A percentile compares a stretch with the other conserved stretches of the same genome.
phyloP scores from a whole-genome alignment of 1,140 invertebrate genomes.

The Metopolophium dirhodum region DNA sequence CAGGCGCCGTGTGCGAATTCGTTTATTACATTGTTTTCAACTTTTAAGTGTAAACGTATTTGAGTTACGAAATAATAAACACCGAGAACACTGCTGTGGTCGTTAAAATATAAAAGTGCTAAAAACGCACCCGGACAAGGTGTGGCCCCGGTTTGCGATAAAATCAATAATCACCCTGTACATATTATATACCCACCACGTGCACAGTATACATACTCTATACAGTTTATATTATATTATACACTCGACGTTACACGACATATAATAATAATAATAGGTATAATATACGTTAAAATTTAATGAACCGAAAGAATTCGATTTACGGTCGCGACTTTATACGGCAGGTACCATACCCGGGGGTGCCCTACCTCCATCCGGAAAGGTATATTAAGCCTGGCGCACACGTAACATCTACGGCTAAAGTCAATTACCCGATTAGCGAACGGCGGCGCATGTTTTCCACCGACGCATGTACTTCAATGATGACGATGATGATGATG shows the following conservation, averaged over 20 bases:
- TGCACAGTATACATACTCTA: no score
- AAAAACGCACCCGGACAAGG: not conserved
- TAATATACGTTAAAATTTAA: conserved; percentile 25
- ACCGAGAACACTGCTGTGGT: not conserved
- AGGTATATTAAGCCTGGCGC: not conserved
- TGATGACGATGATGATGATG: not conserved
- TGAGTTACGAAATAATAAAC: not conserved
- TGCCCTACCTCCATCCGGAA: not conserved
- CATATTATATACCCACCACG: not conserved
- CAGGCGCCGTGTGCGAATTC: not conserved
- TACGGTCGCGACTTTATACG: conserved; percentile 14
- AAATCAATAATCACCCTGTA: conserved; percentile 6
- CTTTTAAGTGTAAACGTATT: not conserved
- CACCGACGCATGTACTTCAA: not conserved
- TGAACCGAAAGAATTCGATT: conserved; percentile 42
- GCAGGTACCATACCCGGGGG: not conserved
- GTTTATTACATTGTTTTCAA: not conserved
- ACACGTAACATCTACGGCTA: not conserved
- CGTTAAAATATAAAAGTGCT: conserved; percentile 17
- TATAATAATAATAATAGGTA: conserved; percentile 4
- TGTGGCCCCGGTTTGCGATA: not conserved
- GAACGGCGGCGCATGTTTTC: not conserved
- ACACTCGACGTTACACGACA: not conserved
- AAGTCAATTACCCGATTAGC: conserved; percentile 34
- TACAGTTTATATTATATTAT: not conserved